A percentile compares a stretch with the other conserved stretches of the same genome.
Conservation (phyloP, 2,797 vertebrate species). For the Rhinichthys osculus region DNA sequence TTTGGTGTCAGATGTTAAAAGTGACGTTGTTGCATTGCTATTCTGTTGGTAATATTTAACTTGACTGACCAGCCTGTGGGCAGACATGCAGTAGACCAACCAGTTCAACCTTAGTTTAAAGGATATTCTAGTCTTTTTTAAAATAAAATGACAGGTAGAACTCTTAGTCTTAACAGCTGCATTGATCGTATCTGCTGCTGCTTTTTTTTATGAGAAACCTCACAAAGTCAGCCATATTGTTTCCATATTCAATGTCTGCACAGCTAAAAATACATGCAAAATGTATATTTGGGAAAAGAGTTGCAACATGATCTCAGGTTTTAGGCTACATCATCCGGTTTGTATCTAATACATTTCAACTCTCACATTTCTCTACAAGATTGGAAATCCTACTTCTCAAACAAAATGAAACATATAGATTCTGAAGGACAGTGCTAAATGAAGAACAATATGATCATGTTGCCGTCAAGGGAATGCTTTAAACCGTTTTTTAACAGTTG, state of each 20-base stretch:
- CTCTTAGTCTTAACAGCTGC: not conserved
- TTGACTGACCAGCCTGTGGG: not conserved
- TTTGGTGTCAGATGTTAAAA: not conserved
- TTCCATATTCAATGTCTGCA: not conserved
- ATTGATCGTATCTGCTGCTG: not conserved
- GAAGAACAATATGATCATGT: not conserved
- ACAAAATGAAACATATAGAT: not conserved
- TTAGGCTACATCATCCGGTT: not conserved
- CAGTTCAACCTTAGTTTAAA: not conserved
- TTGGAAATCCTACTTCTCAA: not conserved
- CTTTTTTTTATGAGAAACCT: not conserved
- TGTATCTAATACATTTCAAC: not conserved
- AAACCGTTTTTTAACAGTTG: not conserved
- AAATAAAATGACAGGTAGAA: not conserved
- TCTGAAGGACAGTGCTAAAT: not conserved
- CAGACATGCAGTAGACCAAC: not conserved
- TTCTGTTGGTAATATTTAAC: not conserved
- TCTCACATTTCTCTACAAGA: not conserved
- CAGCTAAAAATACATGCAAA: conserved; percentile 7
- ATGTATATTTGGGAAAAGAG: not conserved
- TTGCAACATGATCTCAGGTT: not conserved
- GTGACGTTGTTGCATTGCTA: not conserved
- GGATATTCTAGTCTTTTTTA: not conserved
- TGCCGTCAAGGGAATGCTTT: not conserved
- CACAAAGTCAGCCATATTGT: not conserved